These are phyloP conservation scores for Ommatoiulus sabulosus DNA, from an alignment of 2,888 invertebrate species.

Conservation along the genomic window DNA sequence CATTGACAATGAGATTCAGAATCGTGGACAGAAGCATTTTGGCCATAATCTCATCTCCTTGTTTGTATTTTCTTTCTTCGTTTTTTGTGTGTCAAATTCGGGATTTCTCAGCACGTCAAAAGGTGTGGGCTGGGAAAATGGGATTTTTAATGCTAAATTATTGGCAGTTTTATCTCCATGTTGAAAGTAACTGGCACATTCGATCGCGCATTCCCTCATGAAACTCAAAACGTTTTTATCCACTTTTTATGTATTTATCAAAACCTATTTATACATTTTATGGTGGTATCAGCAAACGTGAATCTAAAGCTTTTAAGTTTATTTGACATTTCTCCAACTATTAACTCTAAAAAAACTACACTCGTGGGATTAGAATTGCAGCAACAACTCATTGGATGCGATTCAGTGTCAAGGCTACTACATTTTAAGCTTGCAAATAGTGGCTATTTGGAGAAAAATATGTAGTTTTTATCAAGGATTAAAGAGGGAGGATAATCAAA, in stretches of 20 bases:
- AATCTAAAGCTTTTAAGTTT: conserved; percentile 48
- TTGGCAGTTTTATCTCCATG: conserved; percentile 35
- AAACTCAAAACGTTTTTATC: conserved; percentile 38
- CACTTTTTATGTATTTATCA: conserved; percentile 34
- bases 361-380: conserved; percentile 32
- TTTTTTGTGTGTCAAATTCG: background rate
- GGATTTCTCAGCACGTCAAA: conserved; percentile 33
- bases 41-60: background rate
- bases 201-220: conserved; percentile 13
- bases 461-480: conserved; percentile 36
- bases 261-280: conserved; percentile 38
- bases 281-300: conserved; percentile 14
- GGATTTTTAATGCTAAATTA: conserved; percentile 43
- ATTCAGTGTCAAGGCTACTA: background rate
- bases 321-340: conserved; percentile 37
- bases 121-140: conserved; percentile 28
- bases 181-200: conserved; percentile 16
- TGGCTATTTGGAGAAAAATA: background rate
- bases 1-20: background rate
- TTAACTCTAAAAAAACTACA: background rate
- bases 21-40: background rate
- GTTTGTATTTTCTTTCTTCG: background rate
- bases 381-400: conserved; percentile 27
- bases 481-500: conserved; percentile 2
- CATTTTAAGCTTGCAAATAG: conserved; percentile 1